A percentile compares a stretch with the other conserved stretches of the same genome.
These are phyloP conservation scores for Phortica magna DNA, from an alignment of 2,888 invertebrate genomes.

Conservation along the genomic window DNA sequence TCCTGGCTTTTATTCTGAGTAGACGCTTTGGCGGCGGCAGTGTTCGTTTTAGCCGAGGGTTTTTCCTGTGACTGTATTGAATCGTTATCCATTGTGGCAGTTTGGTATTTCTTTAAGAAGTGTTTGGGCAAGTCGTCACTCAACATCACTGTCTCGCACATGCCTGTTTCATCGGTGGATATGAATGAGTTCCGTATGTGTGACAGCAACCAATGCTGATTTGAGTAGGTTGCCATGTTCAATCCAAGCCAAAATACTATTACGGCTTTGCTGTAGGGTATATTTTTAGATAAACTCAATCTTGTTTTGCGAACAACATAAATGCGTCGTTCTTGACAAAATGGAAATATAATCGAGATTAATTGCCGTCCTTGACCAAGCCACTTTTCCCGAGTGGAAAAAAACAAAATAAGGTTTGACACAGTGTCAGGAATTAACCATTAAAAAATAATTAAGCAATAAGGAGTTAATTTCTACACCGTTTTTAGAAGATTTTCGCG, in stretches of 20 bases:
- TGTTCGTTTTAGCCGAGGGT: conserved; percentile 38
- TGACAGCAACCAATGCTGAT: conserved; percentile 93
- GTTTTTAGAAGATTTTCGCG: too few relatives aligned
- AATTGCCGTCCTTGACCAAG: too few relatives aligned
- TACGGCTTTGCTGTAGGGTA: background rate
- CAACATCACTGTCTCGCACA: conserved; percentile 95
- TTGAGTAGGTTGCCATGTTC: conserved; percentile 94
- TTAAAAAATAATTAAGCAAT: too few relatives aligned
- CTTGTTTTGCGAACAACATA: conserved; percentile 2
- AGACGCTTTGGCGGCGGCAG: conserved; percentile 37
- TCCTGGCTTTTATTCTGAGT: conserved; percentile 62
- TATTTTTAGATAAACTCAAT: background rate
- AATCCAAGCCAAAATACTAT: background rate
- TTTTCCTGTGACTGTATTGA: conserved; percentile 61
- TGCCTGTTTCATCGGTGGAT: conserved; percentile 96
- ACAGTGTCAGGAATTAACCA: too few relatives aligned
- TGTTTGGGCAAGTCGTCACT: conserved; percentile 87
- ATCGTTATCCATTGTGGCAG: conserved; percentile 48
- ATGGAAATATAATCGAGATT: too few relatives aligned
- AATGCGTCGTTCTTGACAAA: background rate
- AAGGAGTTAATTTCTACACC: too few relatives aligned
- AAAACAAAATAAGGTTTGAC: too few relatives aligned
- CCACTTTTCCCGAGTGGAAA: too few relatives aligned
- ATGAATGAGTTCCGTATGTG: conserved; percentile 97
- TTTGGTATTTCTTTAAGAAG: conserved; percentile 79